These are phyloP conservation scores for Oceanites oceanicus DNA, from an alignment of 2,113 vertebrate genomes.

Conservation along the genomic window DNA sequence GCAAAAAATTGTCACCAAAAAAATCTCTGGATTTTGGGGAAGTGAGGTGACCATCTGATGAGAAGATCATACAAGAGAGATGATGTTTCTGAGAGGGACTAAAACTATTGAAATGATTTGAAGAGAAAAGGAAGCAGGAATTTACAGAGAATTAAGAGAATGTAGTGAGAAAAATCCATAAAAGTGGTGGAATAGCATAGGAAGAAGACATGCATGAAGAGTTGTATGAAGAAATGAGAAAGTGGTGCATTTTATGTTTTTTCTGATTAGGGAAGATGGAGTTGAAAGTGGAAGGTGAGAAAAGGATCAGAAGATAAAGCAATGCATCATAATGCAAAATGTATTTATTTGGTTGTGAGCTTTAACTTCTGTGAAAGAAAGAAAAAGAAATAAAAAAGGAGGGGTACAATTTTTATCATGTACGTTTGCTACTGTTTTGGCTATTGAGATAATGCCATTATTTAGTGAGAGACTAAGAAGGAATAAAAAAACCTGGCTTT, in stretches of 20 bases:
- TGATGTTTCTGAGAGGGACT: background rate
- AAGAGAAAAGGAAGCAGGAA: background rate
- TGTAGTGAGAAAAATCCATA: background rate
- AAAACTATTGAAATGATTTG: background rate
- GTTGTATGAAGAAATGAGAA: background rate
- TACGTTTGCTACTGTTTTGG: background rate
- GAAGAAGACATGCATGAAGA: background rate
- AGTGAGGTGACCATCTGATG: background rate
- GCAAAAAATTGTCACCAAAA: background rate
- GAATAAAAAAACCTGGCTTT: background rate
- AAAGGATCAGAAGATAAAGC: background rate
- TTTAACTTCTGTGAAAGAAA: background rate
- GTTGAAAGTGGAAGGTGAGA: background rate
- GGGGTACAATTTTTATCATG: background rate
- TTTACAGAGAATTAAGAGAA: background rate
- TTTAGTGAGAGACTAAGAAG: background rate
- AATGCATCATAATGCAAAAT: no score
- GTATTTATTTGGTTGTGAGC: background rate
- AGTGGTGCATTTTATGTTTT: background rate
- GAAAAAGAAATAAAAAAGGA: background rate
- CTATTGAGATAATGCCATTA: background rate
- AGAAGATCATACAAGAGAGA: background rate
- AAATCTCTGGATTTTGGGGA: background rate
- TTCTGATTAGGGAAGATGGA: background rate
- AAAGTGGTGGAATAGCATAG: background rate